These are phyloP conservation scores for Anoplolepis gracilipes DNA, from an alignment of 1,140 invertebrate genomes.

Conservation along the genomic window DNA sequence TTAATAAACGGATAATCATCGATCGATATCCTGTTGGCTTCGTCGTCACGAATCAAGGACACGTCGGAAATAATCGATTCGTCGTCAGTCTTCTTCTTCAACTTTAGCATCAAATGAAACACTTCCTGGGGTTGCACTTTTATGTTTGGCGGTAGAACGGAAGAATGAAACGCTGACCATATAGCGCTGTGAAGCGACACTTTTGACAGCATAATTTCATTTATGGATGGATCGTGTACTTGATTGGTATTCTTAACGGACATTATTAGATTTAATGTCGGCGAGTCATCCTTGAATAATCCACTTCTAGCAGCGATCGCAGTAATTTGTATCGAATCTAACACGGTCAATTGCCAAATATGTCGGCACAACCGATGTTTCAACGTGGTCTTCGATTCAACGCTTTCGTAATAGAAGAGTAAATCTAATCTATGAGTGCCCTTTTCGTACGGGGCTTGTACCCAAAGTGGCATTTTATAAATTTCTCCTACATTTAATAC, in stretches of 20 bases:
- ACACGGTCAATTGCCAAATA: conserved; percentile 89
- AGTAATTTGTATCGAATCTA: conserved; percentile 89
- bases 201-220: conserved; percentile 88
- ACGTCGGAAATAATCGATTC: conserved; percentile 80
- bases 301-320: conserved; percentile 86
- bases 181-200: conserved; percentile 86
- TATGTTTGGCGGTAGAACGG: conserved; percentile 79
- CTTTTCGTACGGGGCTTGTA: conserved; percentile 89
- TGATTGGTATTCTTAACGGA: conserved; percentile 90
- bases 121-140: conserved; percentile 86
- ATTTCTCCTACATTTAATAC: conserved; percentile 87
- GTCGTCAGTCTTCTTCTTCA: conserved; percentile 76
- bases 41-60: conserved; percentile 77
- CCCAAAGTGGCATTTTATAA: conserved; percentile 88
- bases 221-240: conserved; percentile 87
- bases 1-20: conserved; percentile 76
- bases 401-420: conserved; percentile 91
- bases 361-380: conserved; percentile 90
- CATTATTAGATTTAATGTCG: conserved; percentile 88
- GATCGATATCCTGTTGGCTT: neutral
- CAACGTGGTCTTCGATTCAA: conserved; percentile 82
- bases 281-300: conserved; percentile 84
- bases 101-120: conserved; percentile 85
- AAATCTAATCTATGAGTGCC: conserved; percentile 89
- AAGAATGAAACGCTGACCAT: conserved; percentile 85